Base-by-base conservation (phyloP, 2,113 vertebrate species). In the Anoplopoma fimbria region DNA sequence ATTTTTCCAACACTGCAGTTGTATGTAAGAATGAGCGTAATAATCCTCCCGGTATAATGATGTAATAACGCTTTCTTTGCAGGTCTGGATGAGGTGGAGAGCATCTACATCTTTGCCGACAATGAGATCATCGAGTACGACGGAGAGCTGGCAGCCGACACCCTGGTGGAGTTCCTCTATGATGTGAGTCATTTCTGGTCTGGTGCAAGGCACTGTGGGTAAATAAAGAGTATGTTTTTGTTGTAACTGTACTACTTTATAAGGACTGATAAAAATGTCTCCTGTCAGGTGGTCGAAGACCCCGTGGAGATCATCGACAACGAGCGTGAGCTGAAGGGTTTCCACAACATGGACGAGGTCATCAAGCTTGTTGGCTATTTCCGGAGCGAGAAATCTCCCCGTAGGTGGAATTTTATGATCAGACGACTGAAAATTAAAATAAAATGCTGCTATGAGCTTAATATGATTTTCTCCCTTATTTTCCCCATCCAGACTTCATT, bases 81-180 rank as follows among this genome's bases (percentile, higher is more conserved):
- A 98, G 97, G 97, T 65, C 91, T 98, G 81, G 91, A 93, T 0
- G 97, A 99, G 87, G 96, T 96, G 74, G 97, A 97, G 88, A 99
- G 97, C 77, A 88, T 99, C 61, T 99, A 97, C 27, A 96, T 99
- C 60, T 98, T 97, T 89, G 96, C 96, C 9, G 96, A 96, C 8
- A 95, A 97, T 0, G 96, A 98, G 84, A 93, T 99, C 58, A 97
- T 98, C 2, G 97, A 98, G 73, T 99, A 97, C 0, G 97, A 99
- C 0, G 97, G 97, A 4, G 97, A 97, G 81, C 89, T 99, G 58
- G 95, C 97, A 0, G 94, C 97, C 0, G 96, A 97, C 89, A 97
- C 97, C 1, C 82, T 98, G 87, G 97, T 98, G 72, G 97, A 97
- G 89, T 98, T 99, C 86, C 91, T 98, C 19, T 97, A 97, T 7